Conservation (phyloP, 2,797 vertebrate species). For the Paguma larvata region DNA sequence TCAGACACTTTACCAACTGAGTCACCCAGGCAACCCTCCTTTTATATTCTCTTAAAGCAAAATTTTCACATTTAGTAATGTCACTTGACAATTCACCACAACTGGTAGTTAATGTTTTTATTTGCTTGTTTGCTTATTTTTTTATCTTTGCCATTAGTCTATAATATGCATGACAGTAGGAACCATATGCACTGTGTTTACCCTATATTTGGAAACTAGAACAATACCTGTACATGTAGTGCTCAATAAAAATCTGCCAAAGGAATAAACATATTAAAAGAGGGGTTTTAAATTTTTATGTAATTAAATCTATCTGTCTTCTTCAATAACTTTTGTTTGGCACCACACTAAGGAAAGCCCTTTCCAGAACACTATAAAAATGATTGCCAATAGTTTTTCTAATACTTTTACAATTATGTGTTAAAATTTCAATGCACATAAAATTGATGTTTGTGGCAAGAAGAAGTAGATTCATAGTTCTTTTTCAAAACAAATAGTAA, state of each 20-base stretch:
- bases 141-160: constrained; percentile 13
- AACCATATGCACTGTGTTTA: not conserved
- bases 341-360: not conserved
- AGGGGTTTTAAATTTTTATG: not conserved
- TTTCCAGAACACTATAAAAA: constrained; percentile 28
- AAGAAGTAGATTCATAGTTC: not conserved
- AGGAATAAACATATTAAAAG: not conserved
- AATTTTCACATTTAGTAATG: not conserved
- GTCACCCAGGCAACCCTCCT: too few species aligned
- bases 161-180: not conserved
- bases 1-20: too few species aligned
- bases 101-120: not conserved
- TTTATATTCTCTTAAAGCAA: not conserved
- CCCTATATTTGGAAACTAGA: not conserved
- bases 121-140: not conserved
- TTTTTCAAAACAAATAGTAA: constrained; percentile 11
- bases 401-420: constrained; percentile 7
- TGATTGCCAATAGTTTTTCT: not conserved
- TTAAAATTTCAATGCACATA: constrained; percentile 13
- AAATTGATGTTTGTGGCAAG: not conserved
- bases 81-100: not conserved
- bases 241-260: not conserved
- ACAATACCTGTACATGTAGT: not conserved
- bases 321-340: not conserved
- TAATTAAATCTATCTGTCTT: not conserved